Evolutionary conservation across 1,140 invertebrate species (phyloP).

Genomic region (Diuraphis noxia): DNA sequence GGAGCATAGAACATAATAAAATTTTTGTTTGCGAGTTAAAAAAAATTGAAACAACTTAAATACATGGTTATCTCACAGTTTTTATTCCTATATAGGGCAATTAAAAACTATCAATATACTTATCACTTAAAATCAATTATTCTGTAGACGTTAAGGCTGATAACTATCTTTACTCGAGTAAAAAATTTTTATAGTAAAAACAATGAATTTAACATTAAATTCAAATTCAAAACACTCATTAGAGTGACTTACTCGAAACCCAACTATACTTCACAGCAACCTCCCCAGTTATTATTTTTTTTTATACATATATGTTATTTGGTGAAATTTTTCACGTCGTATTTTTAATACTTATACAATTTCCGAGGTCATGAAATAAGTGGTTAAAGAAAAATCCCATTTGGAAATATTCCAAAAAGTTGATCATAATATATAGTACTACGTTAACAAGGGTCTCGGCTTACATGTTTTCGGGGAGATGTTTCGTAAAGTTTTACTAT

Average conservation of each 20-base stretch:
- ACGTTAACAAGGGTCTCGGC: not conserved
- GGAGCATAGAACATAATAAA: no score
- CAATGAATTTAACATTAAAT: not conserved
- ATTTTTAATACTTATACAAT: not conserved
- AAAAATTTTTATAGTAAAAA: not conserved
- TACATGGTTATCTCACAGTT: no score
- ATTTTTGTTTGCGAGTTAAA: no score
- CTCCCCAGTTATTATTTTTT: not conserved
- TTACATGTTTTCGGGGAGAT: not conserved
- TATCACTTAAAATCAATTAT: no score
- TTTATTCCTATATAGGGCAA: no score
- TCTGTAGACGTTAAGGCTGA: no score
- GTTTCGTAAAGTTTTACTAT: not conserved
- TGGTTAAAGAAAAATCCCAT: not conserved
- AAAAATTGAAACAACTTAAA: no score
- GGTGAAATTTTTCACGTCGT: not conserved
- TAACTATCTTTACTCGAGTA: no score
- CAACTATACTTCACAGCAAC: not conserved
- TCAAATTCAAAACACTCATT: not conserved
- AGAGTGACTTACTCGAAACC: not conserved
- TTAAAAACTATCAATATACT: no score
- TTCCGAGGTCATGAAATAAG: not conserved
- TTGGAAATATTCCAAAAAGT: not conserved
- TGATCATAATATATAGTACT: not conserved
- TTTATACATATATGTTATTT: not conserved